Conservation (phyloP, 2,888 invertebrate genomes). For the Lasius fuliginosus region DNA sequence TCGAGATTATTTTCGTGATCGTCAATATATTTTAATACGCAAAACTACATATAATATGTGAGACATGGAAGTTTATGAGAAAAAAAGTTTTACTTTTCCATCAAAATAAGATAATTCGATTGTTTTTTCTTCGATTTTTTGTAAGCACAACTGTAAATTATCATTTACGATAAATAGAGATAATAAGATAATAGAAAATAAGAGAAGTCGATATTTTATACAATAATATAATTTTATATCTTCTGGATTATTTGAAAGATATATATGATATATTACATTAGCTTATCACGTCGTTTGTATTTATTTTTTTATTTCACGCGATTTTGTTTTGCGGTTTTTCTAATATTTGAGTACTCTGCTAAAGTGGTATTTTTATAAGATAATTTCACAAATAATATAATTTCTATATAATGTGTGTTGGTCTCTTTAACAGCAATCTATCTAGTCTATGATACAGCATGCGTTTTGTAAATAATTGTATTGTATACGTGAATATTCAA, state of each 20-base stretch:
- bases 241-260: background rate
- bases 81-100: slow-evolving; percentile 6
- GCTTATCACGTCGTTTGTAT: background rate
- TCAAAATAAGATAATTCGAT: background rate
- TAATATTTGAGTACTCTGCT: background rate
- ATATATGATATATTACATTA: background rate
- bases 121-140: background rate
- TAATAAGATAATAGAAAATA: background rate
- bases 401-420: background rate
- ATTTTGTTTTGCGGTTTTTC: background rate
- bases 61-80: background rate
- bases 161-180: background rate
- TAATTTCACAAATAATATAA: background rate
- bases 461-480: slow-evolving; percentile 47
- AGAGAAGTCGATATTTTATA: background rate
- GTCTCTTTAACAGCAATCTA: slow-evolving; percentile 29
- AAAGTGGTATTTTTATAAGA: background rate
- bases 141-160: background rate
- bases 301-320: background rate
- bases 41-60: background rate
- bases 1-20: background rate
- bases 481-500: slow-evolving; percentile 12
- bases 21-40: slow-evolving; percentile 2
- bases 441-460: slow-evolving; percentile 45
- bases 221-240: background rate